Evolutionary conservation across 1,140 invertebrate species (phyloP).

Genomic region (Leptinotarsa lineolata): DNA sequence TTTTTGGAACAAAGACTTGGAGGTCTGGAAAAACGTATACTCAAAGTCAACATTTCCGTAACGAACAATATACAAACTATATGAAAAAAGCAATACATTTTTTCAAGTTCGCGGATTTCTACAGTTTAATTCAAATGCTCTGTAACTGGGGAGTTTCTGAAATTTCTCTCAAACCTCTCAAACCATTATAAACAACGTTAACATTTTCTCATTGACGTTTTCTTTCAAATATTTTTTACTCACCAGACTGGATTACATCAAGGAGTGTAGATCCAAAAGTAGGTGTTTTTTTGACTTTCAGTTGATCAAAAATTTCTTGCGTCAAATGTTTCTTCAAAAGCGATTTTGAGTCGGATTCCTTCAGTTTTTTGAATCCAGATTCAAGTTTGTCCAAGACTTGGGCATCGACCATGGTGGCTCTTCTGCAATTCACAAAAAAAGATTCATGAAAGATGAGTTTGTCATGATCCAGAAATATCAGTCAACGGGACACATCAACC

Average conservation of each 20-base stretch:
- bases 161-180: no score
- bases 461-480: neutral
- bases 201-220: no score
- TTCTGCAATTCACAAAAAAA: conserved; percentile 54
- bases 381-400: conserved; percentile 87
- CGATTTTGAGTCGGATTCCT: conserved; percentile 88
- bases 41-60: no score
- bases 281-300: conserved; percentile 89
- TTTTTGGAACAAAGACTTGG: no score
- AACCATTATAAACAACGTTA: no score
- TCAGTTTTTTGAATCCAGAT: conserved; percentile 85
- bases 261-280: conserved; percentile 86
- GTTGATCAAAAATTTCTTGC: conserved; percentile 85
- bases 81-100: no score
- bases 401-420: conserved; percentile 83
- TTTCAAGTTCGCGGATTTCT: no score
- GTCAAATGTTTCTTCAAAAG: conserved; percentile 93
- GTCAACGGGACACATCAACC: neutral
- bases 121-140: no score
- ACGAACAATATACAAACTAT: no score
- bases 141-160: no score
- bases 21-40: no score
- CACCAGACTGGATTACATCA: conserved; percentile 90
- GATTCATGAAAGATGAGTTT: neutral
- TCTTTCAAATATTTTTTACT: conserved; percentile 26